phyloP scores from a whole-genome alignment of 2,797 vertebrate genomes.

The Anomalospiza imberbis region DNA sequence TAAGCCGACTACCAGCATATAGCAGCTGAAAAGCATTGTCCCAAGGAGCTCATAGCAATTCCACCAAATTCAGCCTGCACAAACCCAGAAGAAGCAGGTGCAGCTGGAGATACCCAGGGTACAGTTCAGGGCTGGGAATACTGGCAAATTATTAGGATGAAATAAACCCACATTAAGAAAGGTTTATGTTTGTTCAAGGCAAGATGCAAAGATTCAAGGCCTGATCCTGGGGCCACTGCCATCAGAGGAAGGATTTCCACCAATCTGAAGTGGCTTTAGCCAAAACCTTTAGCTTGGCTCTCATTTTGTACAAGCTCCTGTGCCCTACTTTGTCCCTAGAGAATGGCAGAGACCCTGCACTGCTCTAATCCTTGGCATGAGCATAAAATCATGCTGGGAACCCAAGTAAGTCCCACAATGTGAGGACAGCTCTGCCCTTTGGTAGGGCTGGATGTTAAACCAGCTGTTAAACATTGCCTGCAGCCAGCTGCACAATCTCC shows the following conservation, averaged over 20 bases:
- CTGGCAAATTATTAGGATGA: background rate
- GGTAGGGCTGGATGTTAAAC: background rate
- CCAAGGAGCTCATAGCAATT: background rate
- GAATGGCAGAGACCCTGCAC: background rate
- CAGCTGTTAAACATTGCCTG: background rate
- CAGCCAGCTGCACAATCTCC: background rate
- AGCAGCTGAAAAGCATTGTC: background rate
- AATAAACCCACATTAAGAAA: background rate
- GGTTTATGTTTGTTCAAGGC: background rate
- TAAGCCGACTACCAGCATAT: rapidly evolving
- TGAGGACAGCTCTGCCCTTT: background rate
- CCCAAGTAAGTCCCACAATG: rapidly evolving
- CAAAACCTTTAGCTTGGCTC: background rate
- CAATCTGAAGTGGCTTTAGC: background rate
- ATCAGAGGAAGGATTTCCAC: background rate
- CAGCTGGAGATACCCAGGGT: background rate
- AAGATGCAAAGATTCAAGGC: background rate
- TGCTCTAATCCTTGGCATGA: background rate
- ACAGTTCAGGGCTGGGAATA: background rate
- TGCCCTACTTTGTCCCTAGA: background rate
- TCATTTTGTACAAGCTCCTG: background rate
- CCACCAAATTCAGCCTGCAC: background rate
- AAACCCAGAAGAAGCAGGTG: background rate
- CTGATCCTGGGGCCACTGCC: background rate
- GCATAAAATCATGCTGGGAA: background rate